Evolutionary conservation across 1,140 invertebrate species (phyloP).

Genomic region (Papilio glaucus): DNA sequence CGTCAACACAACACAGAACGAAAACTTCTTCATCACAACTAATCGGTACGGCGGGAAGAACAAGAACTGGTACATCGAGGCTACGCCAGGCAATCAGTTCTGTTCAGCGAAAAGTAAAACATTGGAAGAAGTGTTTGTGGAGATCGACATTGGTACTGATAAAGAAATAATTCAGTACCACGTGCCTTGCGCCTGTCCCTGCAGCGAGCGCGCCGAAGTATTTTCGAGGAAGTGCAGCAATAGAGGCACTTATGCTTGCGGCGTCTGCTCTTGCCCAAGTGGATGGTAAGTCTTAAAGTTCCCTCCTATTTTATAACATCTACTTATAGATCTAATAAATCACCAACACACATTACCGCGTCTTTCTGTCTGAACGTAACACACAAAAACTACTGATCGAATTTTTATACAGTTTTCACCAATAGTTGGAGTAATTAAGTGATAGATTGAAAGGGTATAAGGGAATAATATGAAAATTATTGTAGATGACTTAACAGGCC

Average conservation of each 20-base stretch:
- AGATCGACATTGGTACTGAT: constrained; percentile 6
- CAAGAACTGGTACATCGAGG: constrained; percentile 41
- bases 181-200: constrained; percentile 70
- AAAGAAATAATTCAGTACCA: constrained; percentile 28
- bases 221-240: constrained; percentile 79
- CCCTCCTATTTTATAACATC: no score
- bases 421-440: no score
- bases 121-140: constrained; percentile 43
- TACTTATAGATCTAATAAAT: no score
- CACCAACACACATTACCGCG: no score
- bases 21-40: constrained; percentile 37
- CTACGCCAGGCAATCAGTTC: constrained; percentile 46
- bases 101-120: constrained; percentile 47
- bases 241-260: constrained; percentile 86
- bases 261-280: constrained; percentile 88
- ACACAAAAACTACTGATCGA: no score
- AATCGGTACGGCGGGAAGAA: constrained; percentile 19
- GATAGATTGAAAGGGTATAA: no score
- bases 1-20: constrained; percentile 58
- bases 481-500: no score
- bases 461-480: no score
- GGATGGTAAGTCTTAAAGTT: constrained; percentile 83
- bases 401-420: no score
- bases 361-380: no score
- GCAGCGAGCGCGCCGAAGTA: constrained; percentile 76